phyloP scores from a whole-genome alignment of 2,113 vertebrate species.

The Formicarius rufipectus region DNA sequence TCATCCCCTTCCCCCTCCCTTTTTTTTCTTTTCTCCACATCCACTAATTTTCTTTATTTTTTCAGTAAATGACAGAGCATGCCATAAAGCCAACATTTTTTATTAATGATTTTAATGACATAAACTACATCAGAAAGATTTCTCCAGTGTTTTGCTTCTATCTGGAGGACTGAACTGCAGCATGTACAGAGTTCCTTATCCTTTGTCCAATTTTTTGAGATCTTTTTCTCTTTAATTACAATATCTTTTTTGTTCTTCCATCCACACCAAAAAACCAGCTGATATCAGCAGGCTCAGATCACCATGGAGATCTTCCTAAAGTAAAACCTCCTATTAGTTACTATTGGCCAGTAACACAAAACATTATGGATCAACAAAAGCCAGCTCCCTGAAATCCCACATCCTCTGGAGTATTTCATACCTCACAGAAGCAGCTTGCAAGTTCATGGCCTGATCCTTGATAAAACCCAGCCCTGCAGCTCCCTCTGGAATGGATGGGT shows the following conservation, averaged over 20 bases:
- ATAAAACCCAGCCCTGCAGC: neutral
- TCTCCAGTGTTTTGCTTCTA: neutral
- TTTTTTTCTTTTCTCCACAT: neutral
- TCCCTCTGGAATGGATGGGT: neutral
- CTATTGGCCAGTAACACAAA: neutral
- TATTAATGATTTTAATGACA: neutral
- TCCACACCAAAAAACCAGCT: neutral
- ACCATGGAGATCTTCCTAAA: constrained; percentile 55
- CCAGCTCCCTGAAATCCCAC: neutral
- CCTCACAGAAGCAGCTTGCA: neutral
- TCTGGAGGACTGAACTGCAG: neutral
- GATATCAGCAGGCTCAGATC: constrained; percentile 46
- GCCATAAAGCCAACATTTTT: neutral
- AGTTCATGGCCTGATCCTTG: neutral
- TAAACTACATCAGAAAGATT: neutral
- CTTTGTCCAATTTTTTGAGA: neutral
- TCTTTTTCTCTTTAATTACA: constrained; percentile 13
- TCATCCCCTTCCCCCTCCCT: neutral
- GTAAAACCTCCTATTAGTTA: constrained; percentile 24
- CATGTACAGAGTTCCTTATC: neutral
- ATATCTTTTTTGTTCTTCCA: neutral
- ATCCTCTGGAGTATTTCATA: neutral
- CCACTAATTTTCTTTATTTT: neutral
- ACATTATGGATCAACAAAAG: neutral
- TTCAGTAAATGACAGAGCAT: neutral